phyloP scores from a whole-genome alignment of 2,888 invertebrate genomes.

The Himalopsyche japonica region DNA sequence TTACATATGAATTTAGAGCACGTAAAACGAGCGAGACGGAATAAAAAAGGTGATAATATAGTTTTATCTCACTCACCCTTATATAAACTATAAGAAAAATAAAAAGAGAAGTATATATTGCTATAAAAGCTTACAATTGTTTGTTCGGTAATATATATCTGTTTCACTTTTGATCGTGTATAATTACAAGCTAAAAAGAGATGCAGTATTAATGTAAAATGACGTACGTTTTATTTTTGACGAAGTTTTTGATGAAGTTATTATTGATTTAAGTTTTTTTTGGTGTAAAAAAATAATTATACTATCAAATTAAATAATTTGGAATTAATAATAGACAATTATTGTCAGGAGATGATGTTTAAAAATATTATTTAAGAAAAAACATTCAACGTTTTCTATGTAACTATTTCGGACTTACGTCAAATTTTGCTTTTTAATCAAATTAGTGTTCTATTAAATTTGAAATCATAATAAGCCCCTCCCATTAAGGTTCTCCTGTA shows the following conservation, averaged over 20 bases:
- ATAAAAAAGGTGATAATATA: not conserved
- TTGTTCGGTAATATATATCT: not conserved
- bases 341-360: no score
- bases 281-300: no score
- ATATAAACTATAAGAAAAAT: not conserved
- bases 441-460: not conserved
- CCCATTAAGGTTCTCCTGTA: not conserved
- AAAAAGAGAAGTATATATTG: not conserved
- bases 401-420: not conserved
- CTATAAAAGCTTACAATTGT: not conserved
- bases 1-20: not conserved
- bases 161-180: not conserved
- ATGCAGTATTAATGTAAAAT: not conserved
- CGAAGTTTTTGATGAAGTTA: not conserved
- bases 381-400: not conserved
- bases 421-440: not conserved
- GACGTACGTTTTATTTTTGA: not conserved
- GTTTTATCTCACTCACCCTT: not conserved
- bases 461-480: not conserved
- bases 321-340: no score
- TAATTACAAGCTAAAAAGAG: not conserved
- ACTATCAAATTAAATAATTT: no score
- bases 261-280: no score
- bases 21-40: not conserved
- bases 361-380: not conserved